Conservation (phyloP, 2,888 invertebrate genomes). For the Octonoba sinensis region DNA sequence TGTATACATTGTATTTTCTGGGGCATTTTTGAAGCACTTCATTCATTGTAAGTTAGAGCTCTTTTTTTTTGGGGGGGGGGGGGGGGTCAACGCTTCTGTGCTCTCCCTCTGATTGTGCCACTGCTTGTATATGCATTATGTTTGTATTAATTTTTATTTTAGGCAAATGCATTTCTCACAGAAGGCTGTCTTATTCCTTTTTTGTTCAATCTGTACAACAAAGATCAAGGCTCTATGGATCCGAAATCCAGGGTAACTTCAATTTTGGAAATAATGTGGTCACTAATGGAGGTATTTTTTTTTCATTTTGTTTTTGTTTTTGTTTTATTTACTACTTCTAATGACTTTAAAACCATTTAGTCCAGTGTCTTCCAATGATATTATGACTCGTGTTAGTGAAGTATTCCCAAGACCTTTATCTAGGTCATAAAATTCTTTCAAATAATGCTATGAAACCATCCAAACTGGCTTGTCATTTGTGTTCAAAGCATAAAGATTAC, state of each 20-base stretch:
- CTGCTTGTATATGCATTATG: no score
- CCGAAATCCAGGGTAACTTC: slow-evolving; percentile 55
- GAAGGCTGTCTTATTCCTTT: slow-evolving; percentile 79
- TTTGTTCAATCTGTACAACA: slow-evolving; percentile 68
- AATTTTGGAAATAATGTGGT: slow-evolving; percentile 78
- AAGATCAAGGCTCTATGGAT: slow-evolving; percentile 50
- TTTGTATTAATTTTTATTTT: background rate
- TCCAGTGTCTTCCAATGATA: background rate
- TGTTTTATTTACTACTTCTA: background rate
- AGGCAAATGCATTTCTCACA: slow-evolving; percentile 75
- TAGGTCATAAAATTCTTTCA: background rate
- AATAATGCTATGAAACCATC: no score
- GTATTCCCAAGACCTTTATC: no score
- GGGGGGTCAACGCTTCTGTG: no score
- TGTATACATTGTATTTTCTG: no score
- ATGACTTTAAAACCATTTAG: background rate
- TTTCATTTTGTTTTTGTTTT: no score
- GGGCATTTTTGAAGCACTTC: no score
- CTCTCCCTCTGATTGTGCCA: no score
- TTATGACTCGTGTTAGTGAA: background rate
- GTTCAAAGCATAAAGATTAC: no score
- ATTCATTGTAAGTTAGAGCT: no score
- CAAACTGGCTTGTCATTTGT: no score
- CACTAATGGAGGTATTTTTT: slow-evolving; percentile 76
- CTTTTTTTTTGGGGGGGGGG: no score